Conservation (phyloP, 1,140 invertebrate genomes). For the Apis laboriosa region DNA sequence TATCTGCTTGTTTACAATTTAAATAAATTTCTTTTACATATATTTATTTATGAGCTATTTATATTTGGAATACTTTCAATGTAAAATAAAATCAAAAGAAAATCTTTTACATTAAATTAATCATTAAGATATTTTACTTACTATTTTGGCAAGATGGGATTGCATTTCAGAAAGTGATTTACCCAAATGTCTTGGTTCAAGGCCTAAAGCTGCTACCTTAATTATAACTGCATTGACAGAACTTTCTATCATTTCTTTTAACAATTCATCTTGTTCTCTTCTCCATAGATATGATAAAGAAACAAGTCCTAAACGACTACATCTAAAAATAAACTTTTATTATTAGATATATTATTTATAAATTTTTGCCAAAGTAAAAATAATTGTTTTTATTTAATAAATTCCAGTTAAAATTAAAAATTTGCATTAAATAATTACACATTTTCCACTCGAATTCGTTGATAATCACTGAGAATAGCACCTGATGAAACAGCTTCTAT, state of each 20-base stretch:
- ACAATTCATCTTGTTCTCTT: constrained; percentile 94
- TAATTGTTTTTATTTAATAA: constrained; percentile 2
- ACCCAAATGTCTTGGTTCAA: constrained; percentile 95
- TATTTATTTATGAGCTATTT: constrained; percentile 1
- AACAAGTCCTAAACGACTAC: constrained; percentile 92
- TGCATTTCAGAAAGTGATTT: constrained; percentile 92
- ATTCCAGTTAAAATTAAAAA: not conserved
- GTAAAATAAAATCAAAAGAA: constrained; percentile 9
- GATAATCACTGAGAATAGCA: constrained; percentile 98
- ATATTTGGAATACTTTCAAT: constrained; percentile 43
- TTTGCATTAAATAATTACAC: constrained; percentile 87
- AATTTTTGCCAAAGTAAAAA: constrained; percentile 1
- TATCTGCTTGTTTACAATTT: not conserved
- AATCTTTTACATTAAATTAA: constrained; percentile 55
- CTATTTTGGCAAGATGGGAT: constrained; percentile 92
- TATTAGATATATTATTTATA: not conserved
- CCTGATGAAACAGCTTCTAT: constrained; percentile 97
- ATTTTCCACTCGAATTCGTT: constrained; percentile 98
- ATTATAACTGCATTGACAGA: constrained; percentile 96
- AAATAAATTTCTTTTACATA: constrained; percentile 1
- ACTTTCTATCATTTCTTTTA: constrained; percentile 98
- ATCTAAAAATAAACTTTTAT: constrained; percentile 83
- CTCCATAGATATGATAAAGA: constrained; percentile 97
- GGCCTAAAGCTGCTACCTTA: constrained; percentile 96
- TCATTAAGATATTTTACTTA: constrained; percentile 76